phyloP scores from a whole-genome alignment of 2,113 vertebrate species.

The Phaethornis superciliosus region DNA sequence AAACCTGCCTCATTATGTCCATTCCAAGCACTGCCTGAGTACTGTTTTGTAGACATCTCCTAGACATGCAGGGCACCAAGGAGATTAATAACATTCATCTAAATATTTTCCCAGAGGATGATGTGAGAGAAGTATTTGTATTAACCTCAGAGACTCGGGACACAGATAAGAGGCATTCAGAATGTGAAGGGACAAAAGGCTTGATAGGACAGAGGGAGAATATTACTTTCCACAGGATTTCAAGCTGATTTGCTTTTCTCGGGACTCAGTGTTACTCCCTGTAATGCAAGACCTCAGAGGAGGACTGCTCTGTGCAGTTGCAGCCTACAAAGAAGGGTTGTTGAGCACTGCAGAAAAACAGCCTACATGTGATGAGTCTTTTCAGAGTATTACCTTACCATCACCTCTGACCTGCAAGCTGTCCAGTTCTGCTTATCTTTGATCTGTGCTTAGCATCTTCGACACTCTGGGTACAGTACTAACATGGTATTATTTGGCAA shows the following conservation, averaged over 20 bases:
- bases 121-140: neutral
- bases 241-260: neutral
- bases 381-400: neutral
- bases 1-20: slow-evolving; percentile 48
- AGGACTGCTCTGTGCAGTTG: neutral
- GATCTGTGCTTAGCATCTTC: neutral
- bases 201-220: neutral
- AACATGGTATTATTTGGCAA: neutral
- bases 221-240: neutral
- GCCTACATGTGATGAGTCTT: rapidly evolving
- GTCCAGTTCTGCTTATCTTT: neutral
- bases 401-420: neutral
- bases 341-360: neutral
- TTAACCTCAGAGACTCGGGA: neutral
- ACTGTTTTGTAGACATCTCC: slow-evolving; percentile 59
- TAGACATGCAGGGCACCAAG: slow-evolving; percentile 46
- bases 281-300: neutral
- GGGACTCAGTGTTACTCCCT: neutral
- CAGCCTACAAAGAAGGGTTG: neutral
- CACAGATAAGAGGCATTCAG: neutral
- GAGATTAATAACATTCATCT: slow-evolving; percentile 50
- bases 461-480: neutral
- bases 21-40: slow-evolving; percentile 54
- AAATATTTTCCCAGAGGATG: slow-evolving; percentile 7
- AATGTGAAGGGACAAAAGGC: neutral